A percentile compares a stretch with the other conserved stretches of the same genome.
Conservation (phyloP, 64 coral and sea anemone species). For the Montipora foliosa region DNA sequence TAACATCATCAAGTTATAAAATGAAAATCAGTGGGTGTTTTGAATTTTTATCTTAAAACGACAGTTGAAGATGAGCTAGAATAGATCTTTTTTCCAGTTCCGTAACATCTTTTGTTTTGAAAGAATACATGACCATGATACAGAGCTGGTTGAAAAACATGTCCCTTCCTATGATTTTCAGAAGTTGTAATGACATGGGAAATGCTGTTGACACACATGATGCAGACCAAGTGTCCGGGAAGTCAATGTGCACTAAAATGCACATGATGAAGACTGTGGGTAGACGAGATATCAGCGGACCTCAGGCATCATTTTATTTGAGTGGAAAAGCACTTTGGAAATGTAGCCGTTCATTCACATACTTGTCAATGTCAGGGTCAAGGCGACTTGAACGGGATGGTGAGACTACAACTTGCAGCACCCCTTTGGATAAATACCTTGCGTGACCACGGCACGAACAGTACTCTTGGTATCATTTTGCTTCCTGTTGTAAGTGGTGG, state of each 20-base stretch:
- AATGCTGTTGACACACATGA: constrained; percentile 20
- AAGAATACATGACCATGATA: too few species aligned
- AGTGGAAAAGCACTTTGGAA: too few species aligned
- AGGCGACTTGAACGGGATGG: constrained; percentile 49
- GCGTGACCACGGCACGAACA: neutral
- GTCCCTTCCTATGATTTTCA: too few species aligned
- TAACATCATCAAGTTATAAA: too few species aligned
- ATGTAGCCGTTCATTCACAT: neutral
- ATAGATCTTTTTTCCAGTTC: too few species aligned
- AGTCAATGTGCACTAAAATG: too few species aligned
- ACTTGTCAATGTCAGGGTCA: constrained; percentile 41
- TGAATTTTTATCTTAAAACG: too few species aligned
- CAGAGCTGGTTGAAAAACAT: too few species aligned
- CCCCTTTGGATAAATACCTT: constrained; percentile 15
- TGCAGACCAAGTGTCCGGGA: constrained; percentile 24
- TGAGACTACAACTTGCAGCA: constrained; percentile 29
- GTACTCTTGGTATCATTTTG: constrained; percentile 40
- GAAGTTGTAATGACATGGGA: neutral
- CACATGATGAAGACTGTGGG: neutral
- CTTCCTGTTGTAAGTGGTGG: constrained; percentile 53
- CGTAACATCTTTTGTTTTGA: too few species aligned
- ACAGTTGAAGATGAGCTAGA: too few species aligned
- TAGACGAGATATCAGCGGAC: constrained; percentile 24
- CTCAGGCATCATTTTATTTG: too few species aligned
- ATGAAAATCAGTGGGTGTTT: too few species aligned